Base-by-base conservation (phyloP, 2,888 invertebrate genomes). In the Habrosyne pyritoides region DNA sequence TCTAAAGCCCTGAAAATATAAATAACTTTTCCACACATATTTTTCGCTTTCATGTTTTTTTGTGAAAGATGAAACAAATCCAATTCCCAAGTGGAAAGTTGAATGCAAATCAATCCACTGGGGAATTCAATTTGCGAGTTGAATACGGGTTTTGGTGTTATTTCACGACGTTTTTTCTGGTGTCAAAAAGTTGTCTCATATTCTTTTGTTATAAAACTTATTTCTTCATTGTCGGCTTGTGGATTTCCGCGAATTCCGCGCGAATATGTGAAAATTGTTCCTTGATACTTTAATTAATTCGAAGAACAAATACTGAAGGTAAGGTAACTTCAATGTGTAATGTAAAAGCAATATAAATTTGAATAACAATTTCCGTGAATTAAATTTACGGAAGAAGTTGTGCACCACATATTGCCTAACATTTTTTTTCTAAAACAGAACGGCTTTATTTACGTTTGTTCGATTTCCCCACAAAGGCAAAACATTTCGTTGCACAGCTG, bases 51-150 rank as follows among this genome's bases (percentile, higher is more conserved):
- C 26, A 48, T 53, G 55, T 55, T 55, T 57, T 55, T 56, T 48
- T 56, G 61, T 56, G 64, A 60, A 55, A 59, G 50, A 49, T 63
- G 49, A 56, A 69, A 63, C 61, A 72, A 71, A 75, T 74, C 54
- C 64, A 52, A 68, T 69, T 67, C 56, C 55, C 62, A 49, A 64
- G 64, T 66, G 53, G 61, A 12, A 65, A 55, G 63, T 56, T 68
- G 60, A 59, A 68, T 66, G 66, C 66, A 64, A 70, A 74, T 69
- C 65, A 71, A 70, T 61, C 59, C 57, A 64, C 42, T 59, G 57
- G 60, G 61, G 57, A 59, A 71, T 70, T 62, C 71, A 67, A 75
- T 75, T 70, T 70, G 59, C 28, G 64, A 63, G 69, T 67, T 65
- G 58, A 54, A 61, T 61, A 59, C 61, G 59, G 63, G 59, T 10